These are phyloP conservation scores for Lycorma delicatula DNA, from an alignment of 1,140 invertebrate species.

Conservation along the genomic window DNA sequence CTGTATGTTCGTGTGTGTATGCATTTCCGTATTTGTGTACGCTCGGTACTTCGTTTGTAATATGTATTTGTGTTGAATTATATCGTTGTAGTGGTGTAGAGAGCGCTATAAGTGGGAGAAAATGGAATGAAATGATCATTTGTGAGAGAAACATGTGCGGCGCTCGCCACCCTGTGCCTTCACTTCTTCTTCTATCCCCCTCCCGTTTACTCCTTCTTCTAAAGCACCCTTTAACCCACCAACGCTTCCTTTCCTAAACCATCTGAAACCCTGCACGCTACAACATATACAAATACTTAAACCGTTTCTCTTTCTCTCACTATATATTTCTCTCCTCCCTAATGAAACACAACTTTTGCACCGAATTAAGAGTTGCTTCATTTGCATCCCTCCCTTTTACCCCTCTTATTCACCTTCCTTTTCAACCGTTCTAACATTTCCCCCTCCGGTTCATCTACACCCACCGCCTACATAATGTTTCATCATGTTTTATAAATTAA, in stretches of 20 bases:
- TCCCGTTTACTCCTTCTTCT: background rate
- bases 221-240: too few species aligned
- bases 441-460: background rate
- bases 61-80: too few species aligned
- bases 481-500: conserved; percentile 7
- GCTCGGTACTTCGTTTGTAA: too few species aligned
- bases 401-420: background rate
- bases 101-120: conserved; percentile 14
- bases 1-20: too few species aligned
- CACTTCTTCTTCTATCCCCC: background rate
- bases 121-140: conserved; percentile 15
- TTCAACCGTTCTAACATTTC: background rate
- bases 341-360: conserved; percentile 14
- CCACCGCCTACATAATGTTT: background rate
- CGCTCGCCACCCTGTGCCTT: background rate
- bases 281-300: too few species aligned
- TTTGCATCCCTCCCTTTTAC: background rate
- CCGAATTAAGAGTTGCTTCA: conserved; percentile 13
- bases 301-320: too few species aligned
- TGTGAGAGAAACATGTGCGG: conserved; percentile 11
- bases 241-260: too few species aligned
- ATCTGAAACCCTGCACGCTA: too few species aligned
- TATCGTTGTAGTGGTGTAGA: too few species aligned
- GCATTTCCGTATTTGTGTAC: too few species aligned
- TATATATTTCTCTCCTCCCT: too few species aligned